Evolutionary conservation across 2,113 vertebrate species (phyloP).

Genomic region (Menura novaehollandiae): DNA sequence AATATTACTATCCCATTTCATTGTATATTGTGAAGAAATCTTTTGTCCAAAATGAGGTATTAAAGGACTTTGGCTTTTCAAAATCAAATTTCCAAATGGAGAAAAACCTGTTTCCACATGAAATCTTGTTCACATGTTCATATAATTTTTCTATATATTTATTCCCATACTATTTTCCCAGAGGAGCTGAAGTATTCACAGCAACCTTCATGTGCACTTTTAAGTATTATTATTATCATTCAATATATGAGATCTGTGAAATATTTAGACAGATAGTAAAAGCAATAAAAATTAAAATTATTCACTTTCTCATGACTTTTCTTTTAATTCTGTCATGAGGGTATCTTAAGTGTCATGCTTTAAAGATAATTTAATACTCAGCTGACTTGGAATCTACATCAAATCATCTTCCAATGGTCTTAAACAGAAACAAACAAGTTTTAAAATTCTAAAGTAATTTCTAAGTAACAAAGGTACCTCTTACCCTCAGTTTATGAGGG

Average conservation of each 20-base stretch:
- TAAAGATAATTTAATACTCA: not conserved
- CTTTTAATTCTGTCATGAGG: not conserved
- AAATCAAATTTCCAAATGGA: not conserved
- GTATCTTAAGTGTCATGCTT: not conserved
- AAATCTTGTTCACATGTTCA: not conserved
- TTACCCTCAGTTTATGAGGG: not conserved
- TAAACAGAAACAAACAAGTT: not conserved
- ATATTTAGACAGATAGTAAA: not conserved
- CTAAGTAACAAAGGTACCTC: not conserved
- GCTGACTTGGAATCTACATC: not conserved
- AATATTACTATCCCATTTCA: not conserved
- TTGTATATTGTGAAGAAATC: not conserved
- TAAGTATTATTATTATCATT: not conserved
- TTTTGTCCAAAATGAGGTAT: not conserved
- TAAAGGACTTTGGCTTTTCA: not conserved
- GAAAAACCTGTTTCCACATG: not conserved
- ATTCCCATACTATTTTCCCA: not conserved
- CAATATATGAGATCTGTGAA: not conserved
- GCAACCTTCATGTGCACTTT: not conserved
- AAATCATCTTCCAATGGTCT: not conserved
- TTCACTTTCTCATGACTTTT: not conserved
- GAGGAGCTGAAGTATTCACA: not conserved
- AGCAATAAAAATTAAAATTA: not conserved
- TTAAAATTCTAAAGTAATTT: not conserved
- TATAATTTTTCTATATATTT: not conserved